These are phyloP conservation scores for Capitulum mitella DNA, from an alignment of 2,888 invertebrate genomes.

Conservation along the genomic window DNA sequence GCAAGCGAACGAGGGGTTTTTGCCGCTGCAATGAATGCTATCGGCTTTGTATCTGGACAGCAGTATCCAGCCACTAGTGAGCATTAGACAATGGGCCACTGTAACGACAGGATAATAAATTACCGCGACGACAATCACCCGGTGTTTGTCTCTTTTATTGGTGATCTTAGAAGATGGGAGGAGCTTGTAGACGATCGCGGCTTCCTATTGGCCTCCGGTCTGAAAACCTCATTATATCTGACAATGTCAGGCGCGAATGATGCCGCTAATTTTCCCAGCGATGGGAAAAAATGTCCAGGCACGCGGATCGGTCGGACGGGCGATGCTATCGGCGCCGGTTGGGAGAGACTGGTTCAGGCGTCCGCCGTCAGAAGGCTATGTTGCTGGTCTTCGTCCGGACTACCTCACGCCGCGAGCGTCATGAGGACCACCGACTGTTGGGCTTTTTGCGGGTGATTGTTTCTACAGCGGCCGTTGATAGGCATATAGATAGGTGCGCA, in stretches of 20 bases:
- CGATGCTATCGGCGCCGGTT: background rate
- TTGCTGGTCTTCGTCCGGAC: too few relatives aligned
- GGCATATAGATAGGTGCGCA: too few relatives aligned
- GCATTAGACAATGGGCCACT: background rate
- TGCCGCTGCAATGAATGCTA: slow-evolving; percentile 6
- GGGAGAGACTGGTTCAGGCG: background rate
- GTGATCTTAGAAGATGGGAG: background rate
- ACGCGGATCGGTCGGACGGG: background rate
- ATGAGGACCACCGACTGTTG: too few relatives aligned
- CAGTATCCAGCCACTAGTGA: background rate
- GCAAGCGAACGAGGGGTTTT: background rate
- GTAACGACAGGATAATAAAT: slow-evolving; percentile 1
- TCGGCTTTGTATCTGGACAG: background rate
- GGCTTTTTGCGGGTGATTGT: too few relatives aligned
- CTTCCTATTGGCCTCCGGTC: background rate
- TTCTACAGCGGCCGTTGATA: too few relatives aligned
- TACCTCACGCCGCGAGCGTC: too few relatives aligned
- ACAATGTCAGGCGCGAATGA: background rate
- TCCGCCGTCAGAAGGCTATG: background rate
- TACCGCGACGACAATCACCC: background rate
- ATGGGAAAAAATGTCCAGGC: background rate
- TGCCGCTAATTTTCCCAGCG: background rate
- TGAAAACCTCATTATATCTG: background rate
- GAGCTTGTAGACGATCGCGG: background rate
- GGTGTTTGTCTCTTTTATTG: slow-evolving; percentile 10